Percentiles rank a stretch among this genome's conserved stretches.
phyloP scores from a whole-genome alignment of 2,797 vertebrate genomes.

The Gobio occitaniae region DNA sequence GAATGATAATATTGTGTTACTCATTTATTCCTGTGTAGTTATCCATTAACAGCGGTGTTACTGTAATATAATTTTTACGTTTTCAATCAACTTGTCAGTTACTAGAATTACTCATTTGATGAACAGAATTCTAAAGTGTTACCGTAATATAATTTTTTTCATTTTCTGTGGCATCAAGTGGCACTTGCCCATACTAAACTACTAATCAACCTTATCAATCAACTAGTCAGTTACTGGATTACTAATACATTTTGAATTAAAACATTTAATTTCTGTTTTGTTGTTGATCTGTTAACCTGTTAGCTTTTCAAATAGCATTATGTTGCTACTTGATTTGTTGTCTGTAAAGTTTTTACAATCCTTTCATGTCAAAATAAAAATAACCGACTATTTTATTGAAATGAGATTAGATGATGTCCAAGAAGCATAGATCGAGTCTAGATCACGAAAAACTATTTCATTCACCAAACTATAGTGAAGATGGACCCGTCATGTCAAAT shows the following conservation, averaged over 20 bases:
- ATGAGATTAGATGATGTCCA: no score
- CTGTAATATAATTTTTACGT: no score
- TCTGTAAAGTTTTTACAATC: neutral
- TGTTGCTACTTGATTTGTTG: neutral
- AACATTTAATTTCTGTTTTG: neutral
- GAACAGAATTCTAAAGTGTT: no score
- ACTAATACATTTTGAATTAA: neutral
- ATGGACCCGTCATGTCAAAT: slow-evolving; percentile 18
- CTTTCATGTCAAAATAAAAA: neutral
- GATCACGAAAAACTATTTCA: slow-evolving; percentile 2
- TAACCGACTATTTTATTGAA: neutral
- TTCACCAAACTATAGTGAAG: slow-evolving; percentile 18
- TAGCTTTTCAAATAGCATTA: neutral
- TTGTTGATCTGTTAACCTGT: neutral
- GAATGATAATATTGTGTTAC: no score
- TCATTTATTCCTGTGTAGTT: no score
- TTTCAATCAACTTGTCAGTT: no score
- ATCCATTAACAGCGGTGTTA: no score
- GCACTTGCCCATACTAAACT: neutral
- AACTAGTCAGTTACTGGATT: neutral
- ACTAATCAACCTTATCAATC: neutral
- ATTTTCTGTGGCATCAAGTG: neutral
- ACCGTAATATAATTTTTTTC: no score
- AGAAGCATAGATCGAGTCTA: no score
- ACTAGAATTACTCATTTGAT: no score